These are phyloP conservation scores for Sminthopsis crassicaudata DNA, from an alignment of 2,113 vertebrate genomes.

Conservation along the genomic window DNA sequence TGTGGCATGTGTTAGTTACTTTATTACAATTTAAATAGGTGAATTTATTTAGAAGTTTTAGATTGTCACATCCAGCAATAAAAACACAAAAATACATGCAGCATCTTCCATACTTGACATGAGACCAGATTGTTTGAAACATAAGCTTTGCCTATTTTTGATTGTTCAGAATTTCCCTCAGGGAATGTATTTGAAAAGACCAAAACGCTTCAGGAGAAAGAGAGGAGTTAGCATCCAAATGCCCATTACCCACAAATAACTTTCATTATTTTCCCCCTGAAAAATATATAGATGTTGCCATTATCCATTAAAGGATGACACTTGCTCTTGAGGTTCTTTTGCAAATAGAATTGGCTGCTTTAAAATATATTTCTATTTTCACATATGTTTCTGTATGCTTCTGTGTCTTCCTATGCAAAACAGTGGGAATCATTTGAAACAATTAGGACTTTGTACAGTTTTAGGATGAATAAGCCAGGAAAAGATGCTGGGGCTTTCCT, in stretches of 20 bases:
- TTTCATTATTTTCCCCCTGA: conserved; percentile 40
- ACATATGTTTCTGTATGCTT: conserved; percentile 13
- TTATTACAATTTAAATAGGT: conserved; percentile 36
- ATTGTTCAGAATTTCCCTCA: conserved; percentile 26
- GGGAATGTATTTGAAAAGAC: conserved; percentile 39
- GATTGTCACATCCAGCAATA: conserved; percentile 24
- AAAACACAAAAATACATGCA: conserved; percentile 42
- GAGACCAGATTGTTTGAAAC: conserved; percentile 27
- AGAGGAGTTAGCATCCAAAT: background rate
- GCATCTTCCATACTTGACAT: conserved; percentile 45
- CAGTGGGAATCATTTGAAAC: background rate
- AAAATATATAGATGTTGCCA: conserved; percentile 21
- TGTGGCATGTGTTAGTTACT: background rate
- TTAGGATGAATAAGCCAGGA: background rate
- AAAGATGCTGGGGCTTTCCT: conserved; percentile 5
- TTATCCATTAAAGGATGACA: conserved; percentile 42
- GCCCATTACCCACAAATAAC: conserved; percentile 26
- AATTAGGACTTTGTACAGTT: background rate
- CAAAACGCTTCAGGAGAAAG: conserved; percentile 41
- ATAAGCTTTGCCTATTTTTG: conserved; percentile 42
- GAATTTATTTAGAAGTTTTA: conserved; percentile 10
- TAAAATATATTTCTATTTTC: conserved; percentile 33
- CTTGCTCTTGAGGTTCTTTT: background rate
- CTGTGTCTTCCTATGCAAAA: conserved; percentile 2
- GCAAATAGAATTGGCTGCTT: conserved; percentile 19